Conservation (phyloP, 2,113 vertebrate species). For the Pipa parva region DNA sequence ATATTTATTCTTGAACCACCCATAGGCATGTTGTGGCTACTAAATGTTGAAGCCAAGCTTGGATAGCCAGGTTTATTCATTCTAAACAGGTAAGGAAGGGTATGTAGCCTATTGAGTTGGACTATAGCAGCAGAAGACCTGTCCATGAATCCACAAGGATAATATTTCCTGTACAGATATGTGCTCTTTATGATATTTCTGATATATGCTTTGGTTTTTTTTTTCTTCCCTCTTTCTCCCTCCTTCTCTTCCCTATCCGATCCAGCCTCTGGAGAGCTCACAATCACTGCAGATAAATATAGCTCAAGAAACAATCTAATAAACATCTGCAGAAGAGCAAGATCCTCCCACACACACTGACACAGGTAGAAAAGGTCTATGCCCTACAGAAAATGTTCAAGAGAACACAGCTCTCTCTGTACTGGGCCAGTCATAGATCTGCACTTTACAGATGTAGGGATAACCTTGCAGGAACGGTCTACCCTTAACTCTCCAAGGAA, state of each 20-base stretch:
- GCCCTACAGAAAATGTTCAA: no score
- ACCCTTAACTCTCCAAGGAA: no score
- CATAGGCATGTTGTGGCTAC: no score
- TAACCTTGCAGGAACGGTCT: no score
- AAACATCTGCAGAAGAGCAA: conserved; percentile 20
- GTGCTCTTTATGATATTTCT: background rate
- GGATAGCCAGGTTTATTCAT: no score
- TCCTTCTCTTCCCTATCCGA: background rate
- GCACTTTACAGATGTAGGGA: background rate
- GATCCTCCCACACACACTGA: conserved; percentile 3
- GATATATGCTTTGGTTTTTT: background rate
- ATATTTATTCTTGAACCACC: no score
- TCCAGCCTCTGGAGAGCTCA: conserved; percentile 24
- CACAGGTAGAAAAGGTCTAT: background rate
- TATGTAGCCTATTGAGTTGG: no score
- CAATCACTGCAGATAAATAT: conserved; percentile 39
- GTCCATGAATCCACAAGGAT: background rate
- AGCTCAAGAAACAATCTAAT: conserved; percentile 39
- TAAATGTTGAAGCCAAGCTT: no score
- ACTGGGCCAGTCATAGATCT: background rate
- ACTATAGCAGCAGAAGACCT: no score
- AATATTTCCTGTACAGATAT: background rate
- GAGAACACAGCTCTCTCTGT: no score
- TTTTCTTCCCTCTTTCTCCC: background rate
- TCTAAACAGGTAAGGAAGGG: no score